A percentile compares a stretch with the other conserved stretches of the same genome.
These are phyloP conservation scores for Rhingia campestris DNA, from an alignment of 2,888 invertebrate genomes.

Conservation along the genomic window DNA sequence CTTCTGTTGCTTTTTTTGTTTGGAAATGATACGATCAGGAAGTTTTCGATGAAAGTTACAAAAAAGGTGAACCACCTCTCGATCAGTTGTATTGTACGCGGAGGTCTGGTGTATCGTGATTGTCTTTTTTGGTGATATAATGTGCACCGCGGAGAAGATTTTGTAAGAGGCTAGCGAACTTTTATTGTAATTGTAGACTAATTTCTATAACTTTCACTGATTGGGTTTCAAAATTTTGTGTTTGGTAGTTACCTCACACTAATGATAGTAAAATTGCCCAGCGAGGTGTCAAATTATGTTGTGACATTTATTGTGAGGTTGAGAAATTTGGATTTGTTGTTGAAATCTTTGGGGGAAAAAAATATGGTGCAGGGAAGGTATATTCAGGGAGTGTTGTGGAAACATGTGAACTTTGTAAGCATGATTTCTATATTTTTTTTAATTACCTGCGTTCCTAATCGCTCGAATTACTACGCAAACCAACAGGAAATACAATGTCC, in stretches of 20 bases:
- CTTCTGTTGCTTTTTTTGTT: constrained; percentile 10
- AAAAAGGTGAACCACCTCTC: constrained; percentile 63
- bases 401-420: no score
- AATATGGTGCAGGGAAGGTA: not conserved
- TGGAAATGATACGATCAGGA: constrained; percentile 47
- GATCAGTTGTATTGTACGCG: constrained; percentile 2
- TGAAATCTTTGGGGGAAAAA: not conserved
- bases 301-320: constrained; percentile 4
- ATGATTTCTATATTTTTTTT: not conserved
- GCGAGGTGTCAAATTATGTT: constrained; percentile 25
- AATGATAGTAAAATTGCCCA: constrained; percentile 24
- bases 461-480: no score
- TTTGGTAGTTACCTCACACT: constrained; percentile 15
- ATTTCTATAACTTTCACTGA: constrained; percentile 69
- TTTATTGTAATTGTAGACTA: constrained; percentile 56
- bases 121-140: constrained; percentile 60
- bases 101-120: constrained; percentile 20
- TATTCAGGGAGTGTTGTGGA: no score
- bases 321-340: not conserved
- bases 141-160: constrained; percentile 46
- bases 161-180: constrained; percentile 64
- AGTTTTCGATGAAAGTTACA: constrained; percentile 70
- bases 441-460: no score
- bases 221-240: constrained; percentile 57
- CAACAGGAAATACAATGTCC: no score